Evolutionary conservation across 2,113 vertebrate genomes (phyloP).

Genomic region (Macheiramphus alcinus): DNA sequence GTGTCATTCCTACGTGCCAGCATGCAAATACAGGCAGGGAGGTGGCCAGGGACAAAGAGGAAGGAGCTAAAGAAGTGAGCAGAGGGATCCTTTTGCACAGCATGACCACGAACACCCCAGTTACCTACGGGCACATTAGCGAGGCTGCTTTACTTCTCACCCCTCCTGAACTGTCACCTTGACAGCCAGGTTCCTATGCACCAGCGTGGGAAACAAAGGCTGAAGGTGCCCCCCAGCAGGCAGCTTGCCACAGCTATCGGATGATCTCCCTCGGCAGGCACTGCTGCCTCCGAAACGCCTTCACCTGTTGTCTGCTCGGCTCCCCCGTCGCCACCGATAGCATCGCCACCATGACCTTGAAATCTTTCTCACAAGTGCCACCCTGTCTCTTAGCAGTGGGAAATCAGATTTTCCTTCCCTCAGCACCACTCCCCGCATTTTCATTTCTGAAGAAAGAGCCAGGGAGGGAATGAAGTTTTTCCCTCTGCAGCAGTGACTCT

Average conservation of each 20-base stretch:
- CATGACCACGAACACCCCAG: slow-evolving; percentile 17
- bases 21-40: background rate
- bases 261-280: slow-evolving; percentile 31
- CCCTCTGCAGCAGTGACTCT: background rate
- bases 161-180: slow-evolving; percentile 42
- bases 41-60: background rate
- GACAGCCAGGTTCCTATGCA: slow-evolving; percentile 31
- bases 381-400: slow-evolving; percentile 49
- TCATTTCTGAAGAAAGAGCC: slow-evolving; percentile 51
- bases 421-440: slow-evolving; percentile 17
- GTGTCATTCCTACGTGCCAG: background rate
- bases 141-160: slow-evolving; percentile 31
- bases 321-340: slow-evolving; percentile 34
- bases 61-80: background rate
- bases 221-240: slow-evolving; percentile 57
- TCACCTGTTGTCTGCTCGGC: slow-evolving; percentile 56
- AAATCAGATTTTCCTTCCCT: slow-evolving; percentile 59
- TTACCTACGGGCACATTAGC: slow-evolving; percentile 12
- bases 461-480: slow-evolving; percentile 25
- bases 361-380: slow-evolving; percentile 41
- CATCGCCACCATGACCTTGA: slow-evolving; percentile 68
- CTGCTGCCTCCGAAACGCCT: slow-evolving; percentile 21
- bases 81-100: background rate
- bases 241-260: slow-evolving; percentile 38
- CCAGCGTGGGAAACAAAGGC: background rate